phyloP scores from a whole-genome alignment of 2,797 vertebrate genomes.

The Neosilurus hyrtlii region DNA sequence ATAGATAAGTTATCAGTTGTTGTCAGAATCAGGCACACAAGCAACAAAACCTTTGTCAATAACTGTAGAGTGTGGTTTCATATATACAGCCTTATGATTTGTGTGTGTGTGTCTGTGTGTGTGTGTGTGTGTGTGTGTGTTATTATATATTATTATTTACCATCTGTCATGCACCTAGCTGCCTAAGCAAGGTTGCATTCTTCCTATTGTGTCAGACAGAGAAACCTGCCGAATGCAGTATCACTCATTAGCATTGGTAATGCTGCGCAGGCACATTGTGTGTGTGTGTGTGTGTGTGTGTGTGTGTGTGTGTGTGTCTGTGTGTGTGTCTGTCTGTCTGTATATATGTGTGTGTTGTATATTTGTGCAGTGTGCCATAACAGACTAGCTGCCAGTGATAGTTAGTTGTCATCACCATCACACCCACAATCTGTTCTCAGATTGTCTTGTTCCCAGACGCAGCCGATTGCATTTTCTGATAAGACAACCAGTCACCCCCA shows the following conservation, averaged over 20 bases:
- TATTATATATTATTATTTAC: slow-evolving; percentile 8
- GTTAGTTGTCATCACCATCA: slow-evolving; percentile 47
- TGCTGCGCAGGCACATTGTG: slow-evolving; percentile 29
- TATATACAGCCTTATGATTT: not conserved
- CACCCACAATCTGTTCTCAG: slow-evolving; percentile 38
- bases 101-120: not conserved
- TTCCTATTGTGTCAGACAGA: slow-evolving; percentile 14
- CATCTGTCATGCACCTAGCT: slow-evolving; percentile 23
- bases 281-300: not conserved
- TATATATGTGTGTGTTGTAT: slow-evolving; percentile 5
- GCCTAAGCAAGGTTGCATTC: slow-evolving; percentile 4
- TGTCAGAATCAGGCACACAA: too few species aligned
- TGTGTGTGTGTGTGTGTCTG: not conserved
- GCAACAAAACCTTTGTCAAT: too few species aligned
- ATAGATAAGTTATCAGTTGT: too few species aligned
- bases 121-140: not conserved
- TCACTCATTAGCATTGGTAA: slow-evolving; percentile 47
- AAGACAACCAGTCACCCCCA: slow-evolving; percentile 48
- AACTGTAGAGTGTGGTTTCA: not conserved
- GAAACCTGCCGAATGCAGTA: slow-evolving; percentile 30
- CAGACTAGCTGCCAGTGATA: slow-evolving; percentile 39
- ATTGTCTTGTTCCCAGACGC: slow-evolving; percentile 44
- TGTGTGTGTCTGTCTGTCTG: not conserved
- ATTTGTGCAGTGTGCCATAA: slow-evolving; percentile 25
- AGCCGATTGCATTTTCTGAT: slow-evolving; percentile 60